These are phyloP conservation scores for Camelus bactrianus DNA, from an alignment of 2,113 vertebrate species.

Conservation along the genomic window DNA sequence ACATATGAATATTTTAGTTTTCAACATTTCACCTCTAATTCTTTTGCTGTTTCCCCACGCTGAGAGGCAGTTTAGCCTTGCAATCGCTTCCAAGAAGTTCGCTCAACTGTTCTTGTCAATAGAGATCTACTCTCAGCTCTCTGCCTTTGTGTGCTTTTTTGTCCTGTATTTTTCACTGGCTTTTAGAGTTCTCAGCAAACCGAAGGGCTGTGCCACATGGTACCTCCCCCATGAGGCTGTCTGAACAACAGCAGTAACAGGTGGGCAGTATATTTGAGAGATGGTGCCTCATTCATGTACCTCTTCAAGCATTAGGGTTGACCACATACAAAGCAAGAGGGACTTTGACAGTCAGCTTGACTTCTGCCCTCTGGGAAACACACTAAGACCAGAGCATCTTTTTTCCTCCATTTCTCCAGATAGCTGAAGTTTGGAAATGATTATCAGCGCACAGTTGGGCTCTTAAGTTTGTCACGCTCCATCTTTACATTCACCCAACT, in stretches of 20 bases:
- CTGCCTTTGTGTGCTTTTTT: conserved; percentile 12
- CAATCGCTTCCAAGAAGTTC: background rate
- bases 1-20: conserved; percentile 68
- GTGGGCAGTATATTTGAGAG: background rate
- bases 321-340: background rate
- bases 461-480: conserved; percentile 25
- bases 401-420: background rate
- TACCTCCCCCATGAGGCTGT: background rate
- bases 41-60: background rate
- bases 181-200: conserved; percentile 36
- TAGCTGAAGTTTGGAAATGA: conserved; percentile 30
- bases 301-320: background rate
- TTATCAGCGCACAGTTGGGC: background rate
- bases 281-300: background rate
- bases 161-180: background rate
- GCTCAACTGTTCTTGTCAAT: background rate
- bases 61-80: background rate
- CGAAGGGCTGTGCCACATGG: background rate
- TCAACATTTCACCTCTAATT: conserved; percentile 14
- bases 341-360: conserved; percentile 17
- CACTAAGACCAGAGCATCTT: conserved; percentile 6
- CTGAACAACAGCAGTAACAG: background rate
- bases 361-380: background rate
- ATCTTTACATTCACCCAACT: background rate
- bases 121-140: background rate